Base-by-base conservation (phyloP, 2,113 vertebrate genomes). In the Archilochus colubris region DNA sequence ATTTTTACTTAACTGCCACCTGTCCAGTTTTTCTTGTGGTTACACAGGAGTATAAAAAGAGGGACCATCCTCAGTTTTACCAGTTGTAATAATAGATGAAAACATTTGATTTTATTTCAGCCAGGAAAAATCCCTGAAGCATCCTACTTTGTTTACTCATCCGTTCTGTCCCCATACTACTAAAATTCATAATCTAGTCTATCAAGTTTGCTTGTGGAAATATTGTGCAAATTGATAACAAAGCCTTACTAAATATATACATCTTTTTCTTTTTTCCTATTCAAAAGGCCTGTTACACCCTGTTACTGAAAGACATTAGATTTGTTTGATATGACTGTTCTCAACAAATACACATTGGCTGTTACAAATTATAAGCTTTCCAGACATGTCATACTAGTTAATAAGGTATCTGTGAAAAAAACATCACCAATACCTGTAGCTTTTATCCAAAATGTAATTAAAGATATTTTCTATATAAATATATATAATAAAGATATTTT, bases 401-500 rank as follows among this genome's bases (percentile, higher is more conserved):
- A 86, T 38, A 50, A 69, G 53, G 84, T 57, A 78, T 19, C n/a
- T n/a, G 62, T 66, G 36, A 84, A 88, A 72, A 89, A 44, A n/a
- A 21, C 8, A 25, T 61, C 73, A 91, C 81, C 31, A 89, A 64
- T 62, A 51, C 9, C 30, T 43, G 30, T 43, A 80, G 30, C 44
- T 78, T 93, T 91, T 92, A 72, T 53, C 21, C 43, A 75, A 69
- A 86, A 94, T 67, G 64, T 38, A 83, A 40, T 55, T 43, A 95
- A 86, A 81, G 58, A 72, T 14, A 91, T 76, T 85, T 79, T 59
- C 31, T 67, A 33, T 33, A 33, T 33, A 33, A 33, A 33, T 33
- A 33, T 33, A 33, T 33, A 33, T 33, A 33, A 33, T 33, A 33
- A 33, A 33, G 33, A 33, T 33, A 33, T 33, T 33, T 33, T 33